Base-by-base conservation (phyloP, 2,797 vertebrate species). In the Danio tinwini region DNA sequence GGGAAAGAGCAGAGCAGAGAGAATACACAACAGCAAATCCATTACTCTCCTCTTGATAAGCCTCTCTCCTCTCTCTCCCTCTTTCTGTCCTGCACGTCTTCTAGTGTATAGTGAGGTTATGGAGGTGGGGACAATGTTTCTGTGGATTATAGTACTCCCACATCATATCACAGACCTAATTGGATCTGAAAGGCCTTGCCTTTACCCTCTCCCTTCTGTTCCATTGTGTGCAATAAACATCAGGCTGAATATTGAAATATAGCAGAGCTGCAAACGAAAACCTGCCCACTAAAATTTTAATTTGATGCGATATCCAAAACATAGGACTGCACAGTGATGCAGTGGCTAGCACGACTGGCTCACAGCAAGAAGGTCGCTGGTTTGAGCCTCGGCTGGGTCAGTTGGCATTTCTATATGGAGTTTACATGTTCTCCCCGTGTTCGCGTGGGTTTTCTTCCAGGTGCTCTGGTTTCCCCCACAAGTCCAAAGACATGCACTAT, bases 131-230 rank as follows among this genome's bases (percentile, higher is more conserved):
- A 81, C 58, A 63, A 42, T 80, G 71, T 78, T 68, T 16, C 65
- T 68, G 58, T 84, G 83, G 80, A 67, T 81, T 81, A 83, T 70
- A 74, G 78, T 78, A 74, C 85, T 64, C 85, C 81, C 83, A 79
- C 83, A 75, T 79, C 37, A 61, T 58, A 78, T 81, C 56, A 76
- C 47, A 74, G 78, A 73, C 72, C 81, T 71, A 80, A 86, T 84
- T 84, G 67, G 56, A 79, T 83, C 62, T 79, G 68, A 72, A 64
- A 55, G 62, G 42, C 58, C 65, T 84, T 78, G 56, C 50, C 45
- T 74, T 76, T 53, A 44, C n/a, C 62, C 61, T 64, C 44, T 64
- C 37, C 68, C 17, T 68, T 81, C 47, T 29, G 14, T 68, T 52
- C 21, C 44, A 64, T 68, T 58, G 63, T 58, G 45, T 49, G 72